Percentiles rank a stretch among this genome's conserved stretches.
Evolutionary conservation across 2,797 vertebrate species (phyloP).

Genomic region (Sebastes iracundus): DNA sequence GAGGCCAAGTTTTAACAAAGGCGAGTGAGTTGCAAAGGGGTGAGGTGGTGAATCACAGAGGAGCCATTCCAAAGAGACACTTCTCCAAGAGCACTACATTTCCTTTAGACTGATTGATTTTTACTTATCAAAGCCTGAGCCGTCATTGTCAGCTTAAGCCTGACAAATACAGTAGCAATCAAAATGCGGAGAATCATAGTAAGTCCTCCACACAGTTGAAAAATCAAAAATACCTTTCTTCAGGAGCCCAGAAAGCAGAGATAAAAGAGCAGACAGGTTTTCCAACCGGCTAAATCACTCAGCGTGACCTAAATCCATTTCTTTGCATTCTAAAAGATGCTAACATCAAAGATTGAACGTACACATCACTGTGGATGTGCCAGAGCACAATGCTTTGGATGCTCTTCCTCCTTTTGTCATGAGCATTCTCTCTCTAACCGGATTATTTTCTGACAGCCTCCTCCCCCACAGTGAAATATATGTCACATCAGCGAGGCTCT

Average conservation of each 20-base stretch:
- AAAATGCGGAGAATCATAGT: constrained; percentile 2
- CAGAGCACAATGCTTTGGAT: constrained; percentile 48
- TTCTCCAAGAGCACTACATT: constrained; percentile 1
- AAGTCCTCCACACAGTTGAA: neutral
- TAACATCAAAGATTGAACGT: constrained; percentile 66
- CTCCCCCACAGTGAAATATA: constrained; percentile 62
- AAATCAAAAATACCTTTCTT: constrained; percentile 34
- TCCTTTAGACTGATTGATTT: constrained; percentile 6
- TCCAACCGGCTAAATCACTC: constrained; percentile 44
- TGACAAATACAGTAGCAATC: constrained; percentile 11
- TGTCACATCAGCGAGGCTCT: constrained; percentile 51
- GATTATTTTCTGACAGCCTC: constrained; percentile 65
- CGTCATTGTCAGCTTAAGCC: constrained; percentile 2
- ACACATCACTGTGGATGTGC: constrained; percentile 42
- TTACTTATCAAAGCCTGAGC: constrained; percentile 7
- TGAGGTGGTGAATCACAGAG: constrained; percentile 34
- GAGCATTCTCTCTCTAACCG: constrained; percentile 56
- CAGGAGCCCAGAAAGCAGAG: constrained; percentile 1
- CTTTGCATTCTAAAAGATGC: constrained; percentile 52
- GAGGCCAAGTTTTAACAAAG: constrained; percentile 60
- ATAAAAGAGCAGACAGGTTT: constrained; percentile 46
- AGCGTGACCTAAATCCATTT: constrained; percentile 61
- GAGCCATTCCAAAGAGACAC: constrained; percentile 18
- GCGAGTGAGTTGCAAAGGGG: constrained; percentile 25
- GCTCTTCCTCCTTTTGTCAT: constrained; percentile 66